Percentiles rank a stretch among this genome's conserved stretches.
These are phyloP conservation scores for Oreamnos americanus DNA, from an alignment of 2,113 vertebrate species.

Conservation along the genomic window DNA sequence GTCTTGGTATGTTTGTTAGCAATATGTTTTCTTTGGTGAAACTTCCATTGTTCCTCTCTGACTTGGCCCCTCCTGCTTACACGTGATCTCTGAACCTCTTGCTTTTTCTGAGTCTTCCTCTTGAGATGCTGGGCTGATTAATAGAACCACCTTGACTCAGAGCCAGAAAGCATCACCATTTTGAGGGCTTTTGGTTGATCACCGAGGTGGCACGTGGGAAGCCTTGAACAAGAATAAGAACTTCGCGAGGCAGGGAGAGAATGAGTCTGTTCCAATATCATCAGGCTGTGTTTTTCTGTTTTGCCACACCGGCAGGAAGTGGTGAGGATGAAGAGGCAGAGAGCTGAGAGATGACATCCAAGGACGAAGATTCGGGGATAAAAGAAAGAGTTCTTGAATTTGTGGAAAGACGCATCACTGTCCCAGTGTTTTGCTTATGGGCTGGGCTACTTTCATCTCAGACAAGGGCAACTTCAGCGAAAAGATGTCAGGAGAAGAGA, in stretches of 20 bases:
- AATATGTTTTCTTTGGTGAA: background rate
- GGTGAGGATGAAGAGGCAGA: background rate
- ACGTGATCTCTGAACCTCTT: background rate
- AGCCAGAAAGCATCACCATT: background rate
- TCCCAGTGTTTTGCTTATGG: background rate
- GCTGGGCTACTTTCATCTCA: background rate
- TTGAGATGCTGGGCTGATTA: background rate
- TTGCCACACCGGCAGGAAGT: background rate
- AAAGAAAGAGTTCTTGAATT: background rate
- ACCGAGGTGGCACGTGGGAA: background rate
- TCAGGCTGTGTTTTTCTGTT: background rate
- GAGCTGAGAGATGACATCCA: background rate
- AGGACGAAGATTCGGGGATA: background rate
- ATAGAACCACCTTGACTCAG: background rate
- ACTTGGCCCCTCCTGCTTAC: background rate
- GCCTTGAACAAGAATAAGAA: background rate
- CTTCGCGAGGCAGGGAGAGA: background rate
- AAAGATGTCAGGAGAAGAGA: background rate
- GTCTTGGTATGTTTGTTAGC: background rate
- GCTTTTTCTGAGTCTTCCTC: background rate
- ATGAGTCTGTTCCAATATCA: background rate
- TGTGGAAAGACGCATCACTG: background rate
- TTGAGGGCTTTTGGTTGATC: constrained; percentile 6
- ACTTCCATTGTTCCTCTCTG: background rate
- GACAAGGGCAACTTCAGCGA: background rate